Percentiles rank a stretch among this genome's conserved stretches.
Conservation (phyloP, 2,888 invertebrate genomes). For the Keiferia lycopersicella region DNA sequence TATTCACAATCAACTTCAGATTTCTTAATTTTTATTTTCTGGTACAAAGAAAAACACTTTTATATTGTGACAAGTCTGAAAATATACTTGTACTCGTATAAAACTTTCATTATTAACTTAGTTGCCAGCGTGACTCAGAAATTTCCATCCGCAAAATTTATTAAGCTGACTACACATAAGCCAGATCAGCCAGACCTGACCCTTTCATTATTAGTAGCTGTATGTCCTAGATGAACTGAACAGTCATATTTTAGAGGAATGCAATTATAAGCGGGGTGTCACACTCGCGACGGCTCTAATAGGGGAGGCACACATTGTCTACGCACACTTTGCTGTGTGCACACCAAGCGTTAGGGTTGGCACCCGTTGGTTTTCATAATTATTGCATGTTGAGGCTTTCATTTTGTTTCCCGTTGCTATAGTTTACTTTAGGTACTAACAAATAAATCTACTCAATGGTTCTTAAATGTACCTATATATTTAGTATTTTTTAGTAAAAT, state of each 20-base stretch:
- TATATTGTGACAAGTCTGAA: too few relatives aligned
- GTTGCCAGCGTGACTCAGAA: not conserved
- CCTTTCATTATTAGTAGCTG: not conserved
- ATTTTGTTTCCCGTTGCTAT: too few relatives aligned
- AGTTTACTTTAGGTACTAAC: too few relatives aligned
- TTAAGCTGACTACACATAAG: not conserved
- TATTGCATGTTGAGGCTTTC: not conserved
- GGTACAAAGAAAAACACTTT: too few relatives aligned
- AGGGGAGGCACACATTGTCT: conserved; percentile 57
- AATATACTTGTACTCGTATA: not conserved
- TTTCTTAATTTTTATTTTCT: too few relatives aligned
- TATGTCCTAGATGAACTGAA: conserved; percentile 25
- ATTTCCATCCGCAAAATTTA: not conserved
- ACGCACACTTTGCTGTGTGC: conserved; percentile 59
- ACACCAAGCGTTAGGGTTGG: conserved; percentile 2
- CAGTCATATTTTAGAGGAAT: conserved; percentile 76
- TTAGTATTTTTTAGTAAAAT: too few relatives aligned
- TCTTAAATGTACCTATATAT: too few relatives aligned
- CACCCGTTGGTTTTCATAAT: not conserved
- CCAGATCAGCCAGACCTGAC: not conserved
- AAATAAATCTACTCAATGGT: too few relatives aligned
- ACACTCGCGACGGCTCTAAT: conserved; percentile 42
- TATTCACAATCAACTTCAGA: too few relatives aligned
- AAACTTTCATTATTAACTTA: not conserved
- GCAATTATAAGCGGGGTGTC: conserved; percentile 75